Base-by-base conservation (phyloP, 2,113 vertebrate species). In the Epinephelus lanceolatus region DNA sequence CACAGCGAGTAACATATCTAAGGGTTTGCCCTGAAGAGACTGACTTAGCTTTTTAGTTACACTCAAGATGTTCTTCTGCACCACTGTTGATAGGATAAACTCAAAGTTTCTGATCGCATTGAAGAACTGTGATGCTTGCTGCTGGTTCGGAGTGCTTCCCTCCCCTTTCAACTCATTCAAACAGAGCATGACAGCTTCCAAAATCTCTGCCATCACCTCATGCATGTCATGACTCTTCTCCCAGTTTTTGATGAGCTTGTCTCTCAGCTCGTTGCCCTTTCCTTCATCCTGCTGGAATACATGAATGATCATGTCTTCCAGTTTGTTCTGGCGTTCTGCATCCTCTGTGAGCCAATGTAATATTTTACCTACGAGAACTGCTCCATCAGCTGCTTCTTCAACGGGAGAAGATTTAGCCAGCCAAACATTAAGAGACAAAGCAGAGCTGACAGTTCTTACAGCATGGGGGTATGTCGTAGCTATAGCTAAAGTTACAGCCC, bases 161-260 rank as follows among this genome's bases (percentile, higher is more conserved):
- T 90, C 91, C 47, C 53, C 77, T 78, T 87, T 94, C 49, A 95
- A 81, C 80, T 95, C 93, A 3, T 90, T 92, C 61, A 96, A 82
- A 80, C 93, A 94, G 57, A 94, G 87, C 74, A 88, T 62, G 27
- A 95, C 75, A 0, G 92, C 92, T 67, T 95, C 93, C 37, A 95
- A 83, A 30, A 94, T 71, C 33, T 95, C 94, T 1, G 91, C 67
- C 13, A 94, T 86, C 25, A 95, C 82, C 42, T 95, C 94, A 3
- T 95, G 92, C 88, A 94, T 91, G 67, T 95, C 93, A 2, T 95
- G 95, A 81, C 94, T 94, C 88, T 90, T 94, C 18, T 95, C 94
- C 94, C 95, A 95, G 75, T 94, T 94, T 61, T 92, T 93, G 49
- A 91, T 80, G 13, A 96, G 92, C 68, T 78, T 92, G 85, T 95